Base-by-base conservation (phyloP, 2,113 vertebrate species). In the Chaetodon trifascialis region DNA sequence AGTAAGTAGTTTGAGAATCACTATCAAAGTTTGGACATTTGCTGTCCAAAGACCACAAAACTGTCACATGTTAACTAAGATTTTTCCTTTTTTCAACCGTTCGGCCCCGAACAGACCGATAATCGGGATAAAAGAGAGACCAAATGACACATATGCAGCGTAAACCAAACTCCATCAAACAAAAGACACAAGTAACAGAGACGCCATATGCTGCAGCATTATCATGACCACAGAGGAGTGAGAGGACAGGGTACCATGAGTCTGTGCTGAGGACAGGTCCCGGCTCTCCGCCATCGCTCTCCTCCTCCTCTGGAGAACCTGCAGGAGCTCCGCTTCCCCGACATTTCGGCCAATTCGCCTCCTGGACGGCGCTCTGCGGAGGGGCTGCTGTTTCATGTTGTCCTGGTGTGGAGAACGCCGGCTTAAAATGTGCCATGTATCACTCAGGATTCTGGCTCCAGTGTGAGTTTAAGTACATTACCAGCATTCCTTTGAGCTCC, bases 401-500 rank as follows among this genome's bases (percentile, higher is more conserved):
- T 79, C 85, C 92, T 93, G 63, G 25, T 7, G 66, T 3, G 65
- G 0, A 62, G 59, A 36, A 52, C 16, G 1, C 14, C 2, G 11
- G 59, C 49, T 40, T 1, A 4, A 21, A 6, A 30, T 36, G 17
- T 7, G 59, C 2, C 4, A 4, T 66, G 47, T 9, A 4, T 58
- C 52, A 38, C 8, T 30, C 3, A 38, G 2, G 49, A 16, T 17
- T 76, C 9, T 3, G 23, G 7, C 23, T n/a, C 30, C 3, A 30
- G 6, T 16, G 54, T 19, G 30, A 49, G 64, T 59, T 7, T 5
- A 38, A 1, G n/a, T 51, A 23, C 91, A 15, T 92, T 92, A 96
- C 96, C 95, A 97, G 87, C 74, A 97, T 91, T 55, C 89, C 93
- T 79, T 96, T 95, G 55, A 97, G 83, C 80, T 97, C 96, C 67